A percentile compares a stretch with the other conserved stretches of the same genome.
phyloP scores from a whole-genome alignment of 2,888 invertebrate species.

The Spicauda simplicius region DNA sequence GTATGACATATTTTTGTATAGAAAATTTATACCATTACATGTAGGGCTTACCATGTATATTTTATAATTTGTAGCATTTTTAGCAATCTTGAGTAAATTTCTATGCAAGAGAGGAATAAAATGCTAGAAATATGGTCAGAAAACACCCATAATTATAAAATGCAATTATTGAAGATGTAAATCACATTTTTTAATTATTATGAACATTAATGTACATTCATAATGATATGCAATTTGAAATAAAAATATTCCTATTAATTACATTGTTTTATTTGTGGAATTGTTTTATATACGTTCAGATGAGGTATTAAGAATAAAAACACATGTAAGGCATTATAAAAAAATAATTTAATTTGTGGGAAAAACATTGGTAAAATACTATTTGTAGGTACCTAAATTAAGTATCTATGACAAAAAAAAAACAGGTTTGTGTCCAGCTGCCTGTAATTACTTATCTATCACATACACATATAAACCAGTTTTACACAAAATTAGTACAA shows the following conservation, averaged over 20 bases:
- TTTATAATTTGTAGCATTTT: conserved; percentile 9
- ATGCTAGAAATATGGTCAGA: conserved; percentile 9
- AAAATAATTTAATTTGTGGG: neutral
- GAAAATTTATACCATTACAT: conserved; percentile 1
- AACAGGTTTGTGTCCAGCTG: neutral
- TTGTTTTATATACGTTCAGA: neutral
- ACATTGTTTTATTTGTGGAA: neutral
- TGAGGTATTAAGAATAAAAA: neutral
- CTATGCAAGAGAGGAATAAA: neutral
- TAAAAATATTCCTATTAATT: conserved; percentile 12
- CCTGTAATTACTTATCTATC: neutral
- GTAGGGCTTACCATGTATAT: neutral
- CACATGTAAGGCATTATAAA: neutral
- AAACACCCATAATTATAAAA: neutral
- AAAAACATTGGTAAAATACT: neutral
- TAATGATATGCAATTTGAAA: conserved; percentile 20
- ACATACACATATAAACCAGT: neutral
- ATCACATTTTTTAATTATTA: conserved; percentile 17
- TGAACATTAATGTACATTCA: neutral
- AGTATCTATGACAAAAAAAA: neutral
- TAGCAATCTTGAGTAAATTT: neutral
- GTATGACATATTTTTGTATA: neutral
- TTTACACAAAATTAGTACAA: neutral
- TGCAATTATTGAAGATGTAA: neutral
- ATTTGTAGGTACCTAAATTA: neutral